Evolutionary conservation across 64 coral and sea anemone species (phyloP).

Genomic region (Actinia tenebrosa): DNA sequence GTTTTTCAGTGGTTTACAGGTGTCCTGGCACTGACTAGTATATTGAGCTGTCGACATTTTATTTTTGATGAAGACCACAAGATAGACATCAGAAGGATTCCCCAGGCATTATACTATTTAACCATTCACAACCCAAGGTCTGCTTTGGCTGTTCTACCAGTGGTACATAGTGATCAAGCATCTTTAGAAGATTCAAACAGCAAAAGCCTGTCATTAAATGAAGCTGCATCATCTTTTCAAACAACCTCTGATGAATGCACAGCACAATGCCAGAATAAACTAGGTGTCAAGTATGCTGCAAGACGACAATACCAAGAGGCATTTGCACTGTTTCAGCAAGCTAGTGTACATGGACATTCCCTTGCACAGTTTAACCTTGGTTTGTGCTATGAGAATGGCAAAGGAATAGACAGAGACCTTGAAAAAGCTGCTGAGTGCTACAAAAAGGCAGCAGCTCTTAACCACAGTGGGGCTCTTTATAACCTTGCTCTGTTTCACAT

Average conservation of each 20-base stretch:
- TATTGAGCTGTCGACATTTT: constrained; percentile 54
- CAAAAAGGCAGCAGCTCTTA: constrained; percentile 42
- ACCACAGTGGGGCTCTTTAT: constrained; percentile 77
- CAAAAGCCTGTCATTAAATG: constrained; percentile 44
- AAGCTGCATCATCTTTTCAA: constrained; percentile 76
- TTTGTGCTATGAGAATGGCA: constrained; percentile 79
- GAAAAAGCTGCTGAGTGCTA: constrained; percentile 60
- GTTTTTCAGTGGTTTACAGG: constrained; percentile 69
- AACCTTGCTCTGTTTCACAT: constrained; percentile 68
- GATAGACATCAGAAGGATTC: constrained; percentile 54
- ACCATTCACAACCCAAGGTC: constrained; percentile 10
- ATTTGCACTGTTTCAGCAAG: constrained; percentile 73
- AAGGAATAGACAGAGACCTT: constrained; percentile 68
- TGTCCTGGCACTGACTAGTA: constrained; percentile 66
- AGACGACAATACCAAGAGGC: constrained; percentile 63
- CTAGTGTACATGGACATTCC: constrained; percentile 70
- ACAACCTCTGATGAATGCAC: constrained; percentile 74
- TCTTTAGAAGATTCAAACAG: constrained; percentile 36
- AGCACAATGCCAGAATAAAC: constrained; percentile 80
- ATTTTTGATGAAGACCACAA: constrained; percentile 61
- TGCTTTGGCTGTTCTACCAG: constrained; percentile 36
- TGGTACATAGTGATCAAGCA: constrained; percentile 23
- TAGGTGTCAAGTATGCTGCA: constrained; percentile 76
- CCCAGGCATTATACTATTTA: constrained; percentile 51
- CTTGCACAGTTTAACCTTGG: constrained; percentile 91